phyloP scores from a whole-genome alignment of 1,140 invertebrate species.

The Neocloeon triangulifer region DNA sequence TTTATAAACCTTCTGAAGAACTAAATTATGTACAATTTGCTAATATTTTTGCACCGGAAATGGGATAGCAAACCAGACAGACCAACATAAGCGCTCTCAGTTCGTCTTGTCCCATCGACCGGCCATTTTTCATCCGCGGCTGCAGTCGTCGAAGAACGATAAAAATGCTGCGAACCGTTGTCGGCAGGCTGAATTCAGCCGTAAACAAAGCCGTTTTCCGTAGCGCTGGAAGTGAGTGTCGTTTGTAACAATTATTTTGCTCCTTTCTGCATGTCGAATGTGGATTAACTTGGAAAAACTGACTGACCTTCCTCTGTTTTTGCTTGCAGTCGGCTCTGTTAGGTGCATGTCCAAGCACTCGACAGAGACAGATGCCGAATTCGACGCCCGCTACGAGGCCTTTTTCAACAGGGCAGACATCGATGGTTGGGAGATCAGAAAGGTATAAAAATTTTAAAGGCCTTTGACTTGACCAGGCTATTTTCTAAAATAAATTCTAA shows the following conservation, averaged over 20 bases:
- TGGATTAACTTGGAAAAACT: conserved; percentile 7
- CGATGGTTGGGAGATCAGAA: conserved; percentile 90
- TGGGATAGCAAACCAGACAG: too few species aligned
- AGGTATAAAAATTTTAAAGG: too few species aligned
- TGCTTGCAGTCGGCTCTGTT: background rate
- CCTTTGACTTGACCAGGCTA: background rate
- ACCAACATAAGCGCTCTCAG: too few species aligned
- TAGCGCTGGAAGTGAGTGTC: conserved; percentile 11
- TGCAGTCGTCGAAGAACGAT: too few species aligned
- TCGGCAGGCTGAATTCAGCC: conserved; percentile 16
- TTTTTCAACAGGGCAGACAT: conserved; percentile 79
- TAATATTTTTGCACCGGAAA: too few species aligned
- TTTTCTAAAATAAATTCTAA: background rate
- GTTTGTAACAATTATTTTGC: conserved; percentile 2
- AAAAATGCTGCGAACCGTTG: conserved; percentile 24
- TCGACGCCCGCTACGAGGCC: conserved; percentile 52
- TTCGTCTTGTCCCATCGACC: too few species aligned
- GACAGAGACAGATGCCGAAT: conserved; percentile 35
- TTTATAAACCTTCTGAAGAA: too few species aligned
- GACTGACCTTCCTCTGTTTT: background rate
- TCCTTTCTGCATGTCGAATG: background rate
- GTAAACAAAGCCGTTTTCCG: conserved; percentile 14
- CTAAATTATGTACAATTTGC: too few species aligned
- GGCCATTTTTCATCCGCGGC: too few species aligned
- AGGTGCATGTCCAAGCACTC: background rate